Evolutionary conservation across 2,888 invertebrate species (phyloP).

Genomic region (Drosophila prostipennis): DNA sequence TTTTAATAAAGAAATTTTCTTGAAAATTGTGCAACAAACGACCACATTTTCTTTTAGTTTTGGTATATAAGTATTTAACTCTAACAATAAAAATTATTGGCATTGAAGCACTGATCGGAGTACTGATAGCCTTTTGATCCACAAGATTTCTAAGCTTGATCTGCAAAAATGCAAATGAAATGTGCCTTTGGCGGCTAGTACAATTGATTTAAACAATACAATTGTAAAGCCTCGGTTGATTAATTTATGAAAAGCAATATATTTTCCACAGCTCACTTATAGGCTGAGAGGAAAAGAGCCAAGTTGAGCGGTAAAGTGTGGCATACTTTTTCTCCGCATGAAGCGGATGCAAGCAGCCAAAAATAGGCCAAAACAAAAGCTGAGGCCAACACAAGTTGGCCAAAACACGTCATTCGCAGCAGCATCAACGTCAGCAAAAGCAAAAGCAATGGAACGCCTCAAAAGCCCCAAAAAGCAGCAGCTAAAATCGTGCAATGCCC

Average conservation of each 20-base stretch:
- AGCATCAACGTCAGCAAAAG: constrained; percentile 33
- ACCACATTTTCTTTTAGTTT: too few relatives aligned
- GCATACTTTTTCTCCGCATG: constrained; percentile 55
- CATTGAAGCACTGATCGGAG: too few relatives aligned
- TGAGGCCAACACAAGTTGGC: constrained; percentile 34
- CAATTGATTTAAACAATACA: too few relatives aligned
- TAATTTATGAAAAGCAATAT: background rate
- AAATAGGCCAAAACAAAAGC: constrained; percentile 41
- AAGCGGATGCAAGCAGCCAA: constrained; percentile 15
- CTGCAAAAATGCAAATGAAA: too few relatives aligned
- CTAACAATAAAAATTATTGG: too few relatives aligned
- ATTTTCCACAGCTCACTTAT: constrained; percentile 11
- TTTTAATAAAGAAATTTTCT: too few relatives aligned
- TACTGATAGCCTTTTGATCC: too few relatives aligned
- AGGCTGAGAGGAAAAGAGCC: constrained; percentile 22
- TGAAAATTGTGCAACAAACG: too few relatives aligned
- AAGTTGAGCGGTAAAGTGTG: background rate
- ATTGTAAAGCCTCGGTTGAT: too few relatives aligned
- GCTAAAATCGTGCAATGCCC: constrained; percentile 4
- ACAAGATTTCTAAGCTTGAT: too few relatives aligned
- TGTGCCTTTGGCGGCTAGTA: too few relatives aligned
- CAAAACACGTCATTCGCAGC: constrained; percentile 21
- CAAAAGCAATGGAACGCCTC: constrained; percentile 8
- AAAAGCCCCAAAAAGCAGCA: constrained; percentile 11
- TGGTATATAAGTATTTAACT: too few relatives aligned